Percentiles rank a stretch among this genome's conserved stretches.
These are phyloP conservation scores for Thalassaphorura encarpata DNA, from an alignment of 1,140 invertebrate genomes.

Conservation along the genomic window DNA sequence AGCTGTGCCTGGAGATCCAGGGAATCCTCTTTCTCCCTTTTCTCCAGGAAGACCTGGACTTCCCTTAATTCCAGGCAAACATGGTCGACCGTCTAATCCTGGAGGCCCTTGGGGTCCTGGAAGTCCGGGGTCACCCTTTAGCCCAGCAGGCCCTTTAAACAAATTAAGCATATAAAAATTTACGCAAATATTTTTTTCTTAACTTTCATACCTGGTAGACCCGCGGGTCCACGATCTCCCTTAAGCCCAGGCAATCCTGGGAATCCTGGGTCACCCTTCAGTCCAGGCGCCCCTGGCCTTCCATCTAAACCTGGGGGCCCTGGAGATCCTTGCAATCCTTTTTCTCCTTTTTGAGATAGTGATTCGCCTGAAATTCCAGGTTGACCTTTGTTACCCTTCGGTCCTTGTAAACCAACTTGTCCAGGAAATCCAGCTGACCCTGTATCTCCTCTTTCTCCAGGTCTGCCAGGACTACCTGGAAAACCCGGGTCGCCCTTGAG, in stretches of 20 bases:
- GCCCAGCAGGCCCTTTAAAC: too few species aligned
- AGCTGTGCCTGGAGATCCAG: conserved; percentile 16
- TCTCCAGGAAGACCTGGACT: conserved; percentile 32
- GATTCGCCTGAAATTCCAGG: not conserved
- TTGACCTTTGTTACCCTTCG: conserved; percentile 8
- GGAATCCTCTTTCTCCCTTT: conserved; percentile 34
- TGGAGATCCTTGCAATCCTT: conserved; percentile 34
- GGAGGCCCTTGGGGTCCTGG: too few species aligned
- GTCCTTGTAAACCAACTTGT: conserved; percentile 40
- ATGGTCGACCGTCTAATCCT: conserved; percentile 47
- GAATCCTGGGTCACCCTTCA: conserved; percentile 37
- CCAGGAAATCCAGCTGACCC: conserved; percentile 57
- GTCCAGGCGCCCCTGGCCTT: conserved; percentile 37
- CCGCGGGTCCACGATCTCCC: conserved; percentile 20
- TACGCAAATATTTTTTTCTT: too few species aligned
- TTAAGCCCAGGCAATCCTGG: conserved; percentile 6
- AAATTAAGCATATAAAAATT: too few species aligned
- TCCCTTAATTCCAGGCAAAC: conserved; percentile 40
- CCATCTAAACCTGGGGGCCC: conserved; percentile 38
- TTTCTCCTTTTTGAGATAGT: conserved; percentile 35
- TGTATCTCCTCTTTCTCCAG: conserved; percentile 49
- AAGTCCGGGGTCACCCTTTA: too few species aligned
- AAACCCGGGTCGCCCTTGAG: conserved; percentile 30
- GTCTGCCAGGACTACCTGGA: conserved; percentile 25
- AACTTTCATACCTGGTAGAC: too few species aligned